A percentile compares a stretch with the other conserved stretches of the same genome.
Evolutionary conservation across 2,113 vertebrate genomes (phyloP).

Genomic region (Etheostoma spectabile): DNA sequence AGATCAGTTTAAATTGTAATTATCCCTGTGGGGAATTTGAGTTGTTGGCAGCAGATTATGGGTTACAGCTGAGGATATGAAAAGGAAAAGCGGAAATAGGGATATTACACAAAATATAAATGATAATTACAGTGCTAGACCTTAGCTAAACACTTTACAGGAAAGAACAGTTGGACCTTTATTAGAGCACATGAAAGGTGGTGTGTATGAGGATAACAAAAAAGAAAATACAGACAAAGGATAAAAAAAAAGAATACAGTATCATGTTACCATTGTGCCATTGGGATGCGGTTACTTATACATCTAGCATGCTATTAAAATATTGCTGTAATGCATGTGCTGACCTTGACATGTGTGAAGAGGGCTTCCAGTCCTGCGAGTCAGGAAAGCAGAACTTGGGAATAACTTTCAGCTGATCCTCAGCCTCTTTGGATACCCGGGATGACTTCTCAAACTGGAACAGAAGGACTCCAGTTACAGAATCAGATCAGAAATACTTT

Average conservation of each 20-base stretch:
- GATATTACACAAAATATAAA: conserved; percentile 5
- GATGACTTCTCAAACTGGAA: conserved; percentile 92
- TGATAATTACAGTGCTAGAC: neutral
- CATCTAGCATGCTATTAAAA: neutral
- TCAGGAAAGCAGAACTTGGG: conserved; percentile 98
- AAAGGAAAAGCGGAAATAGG: conserved; percentile 30
- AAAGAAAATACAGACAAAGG: neutral
- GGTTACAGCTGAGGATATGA: conserved; percentile 39
- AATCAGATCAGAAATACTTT: too few relatives aligned
- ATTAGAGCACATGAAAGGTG: conserved; percentile 5
- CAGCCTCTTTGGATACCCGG: conserved; percentile 91
- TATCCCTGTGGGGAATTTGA: conserved; percentile 31
- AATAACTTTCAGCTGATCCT: conserved; percentile 95
- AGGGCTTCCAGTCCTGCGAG: conserved; percentile 91
- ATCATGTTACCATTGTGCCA: neutral
- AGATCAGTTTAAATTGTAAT: conserved; percentile 48
- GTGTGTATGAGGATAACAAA: neutral
- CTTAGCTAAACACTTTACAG: neutral
- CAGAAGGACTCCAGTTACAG: conserved; percentile 13
- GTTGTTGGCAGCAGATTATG: conserved; percentile 25
- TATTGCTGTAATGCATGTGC: conserved; percentile 15
- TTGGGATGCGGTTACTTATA: neutral
- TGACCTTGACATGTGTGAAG: conserved; percentile 91
- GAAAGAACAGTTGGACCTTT: neutral
- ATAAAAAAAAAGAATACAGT: neutral